Evolutionary conservation across 2,888 invertebrate species (phyloP), one percentile per base, ranked within the genome.

Genomic region (Amphipyra berbera): DNA sequence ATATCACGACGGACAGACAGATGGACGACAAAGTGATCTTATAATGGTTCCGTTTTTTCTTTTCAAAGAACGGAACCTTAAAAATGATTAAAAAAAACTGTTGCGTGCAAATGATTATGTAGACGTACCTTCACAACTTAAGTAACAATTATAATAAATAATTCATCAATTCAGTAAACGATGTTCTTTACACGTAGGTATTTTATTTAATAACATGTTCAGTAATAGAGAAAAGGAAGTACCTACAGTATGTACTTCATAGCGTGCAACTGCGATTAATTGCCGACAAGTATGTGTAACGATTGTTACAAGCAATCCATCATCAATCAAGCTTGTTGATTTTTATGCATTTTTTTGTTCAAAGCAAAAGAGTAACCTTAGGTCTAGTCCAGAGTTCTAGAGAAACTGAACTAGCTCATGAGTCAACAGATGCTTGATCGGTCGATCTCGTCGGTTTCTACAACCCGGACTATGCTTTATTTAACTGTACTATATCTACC

Each of bases 211-310:
- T 10, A 37, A 37, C 37, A 1, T 37, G 12, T 37, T 37, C 9
- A 15, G n/a, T 41, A 38, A 47, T 38, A 49, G 33, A 54, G 42
- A 35, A 58, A 64, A 64, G 41, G 41, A 70, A 70, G 12, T 53
- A 30, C n/a, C n/a, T n/a, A n/a, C 15, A 10, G 10, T 44, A 45
- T 33, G 27, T 14, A 33, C 50, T 67, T 49, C 21, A 40, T 37
- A 56, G 42, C 40, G 56, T 49, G 50, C 35, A 30, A 38, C 41
- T 38, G 3, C 48, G 7, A 44, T 21, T 46, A 53, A 67, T 67
- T 47, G 56, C 46, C 40, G 40, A 50, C 67, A 72, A 40, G 15
- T 40, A 61, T 72, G 61, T 70, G 67, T 61, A 72, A 67, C 13
- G 7, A 40, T 38, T 67, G n/a, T 53, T 48, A 56, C 44, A 3